phyloP scores from a whole-genome alignment of 2,113 vertebrate species.

The Stomatorhinus ivindoensis region DNA sequence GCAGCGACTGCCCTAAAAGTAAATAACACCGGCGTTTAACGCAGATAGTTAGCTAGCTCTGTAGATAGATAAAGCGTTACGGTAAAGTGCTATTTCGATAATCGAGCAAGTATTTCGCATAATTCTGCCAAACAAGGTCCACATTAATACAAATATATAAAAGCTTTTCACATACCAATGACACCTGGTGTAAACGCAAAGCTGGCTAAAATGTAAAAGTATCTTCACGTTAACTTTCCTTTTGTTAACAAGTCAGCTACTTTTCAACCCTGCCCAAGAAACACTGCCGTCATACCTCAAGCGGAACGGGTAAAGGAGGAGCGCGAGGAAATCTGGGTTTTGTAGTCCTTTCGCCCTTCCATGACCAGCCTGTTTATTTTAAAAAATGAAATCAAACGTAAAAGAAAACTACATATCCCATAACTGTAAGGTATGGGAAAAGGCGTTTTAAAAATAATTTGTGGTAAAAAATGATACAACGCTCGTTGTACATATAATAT shows the following conservation, averaged over 20 bases:
- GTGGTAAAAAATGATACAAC: background rate
- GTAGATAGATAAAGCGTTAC: background rate
- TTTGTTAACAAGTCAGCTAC: background rate
- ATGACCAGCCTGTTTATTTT: background rate
- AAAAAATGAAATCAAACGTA: background rate
- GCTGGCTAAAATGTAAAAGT: background rate
- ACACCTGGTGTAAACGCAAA: background rate
- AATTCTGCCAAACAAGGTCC: background rate
- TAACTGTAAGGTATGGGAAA: background rate
- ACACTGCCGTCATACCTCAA: background rate
- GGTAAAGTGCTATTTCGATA: background rate
- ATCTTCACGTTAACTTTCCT: background rate
- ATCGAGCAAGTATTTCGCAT: background rate
- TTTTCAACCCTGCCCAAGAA: background rate
- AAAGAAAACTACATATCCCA: conserved; percentile 10
- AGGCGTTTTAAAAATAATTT: background rate
- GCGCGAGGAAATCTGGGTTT: background rate
- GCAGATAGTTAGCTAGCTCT: background rate
- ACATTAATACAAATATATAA: background rate
- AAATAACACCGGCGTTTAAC: background rate
- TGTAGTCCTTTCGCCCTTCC: background rate
- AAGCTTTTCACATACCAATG: background rate
- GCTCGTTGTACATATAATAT: background rate
- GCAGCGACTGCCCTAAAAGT: background rate
- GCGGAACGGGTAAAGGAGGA: background rate